Evolutionary conservation across 1,140 invertebrate genomes (phyloP).

Genomic region (Babylonia areolata): DNA sequence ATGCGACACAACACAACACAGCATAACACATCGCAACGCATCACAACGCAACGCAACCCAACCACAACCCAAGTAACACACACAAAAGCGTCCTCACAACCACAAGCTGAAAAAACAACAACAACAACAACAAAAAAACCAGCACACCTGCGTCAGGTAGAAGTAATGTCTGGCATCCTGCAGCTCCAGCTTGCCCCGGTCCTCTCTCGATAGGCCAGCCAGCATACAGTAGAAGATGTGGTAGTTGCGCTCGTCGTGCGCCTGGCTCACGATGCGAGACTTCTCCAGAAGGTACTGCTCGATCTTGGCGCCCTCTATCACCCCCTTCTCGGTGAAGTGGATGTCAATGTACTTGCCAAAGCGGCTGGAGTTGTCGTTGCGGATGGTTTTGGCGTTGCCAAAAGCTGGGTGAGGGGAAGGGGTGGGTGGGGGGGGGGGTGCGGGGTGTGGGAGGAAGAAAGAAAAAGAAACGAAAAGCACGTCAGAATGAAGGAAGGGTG

Average conservation of each 20-base stretch:
- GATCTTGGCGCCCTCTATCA: constrained; percentile 98
- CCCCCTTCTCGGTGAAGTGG: constrained; percentile 94
- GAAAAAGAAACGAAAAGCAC: too few species aligned
- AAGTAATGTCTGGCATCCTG: constrained; percentile 90
- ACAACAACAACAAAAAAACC: too few species aligned
- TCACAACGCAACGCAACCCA: too few species aligned
- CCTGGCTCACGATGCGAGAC: constrained; percentile 93
- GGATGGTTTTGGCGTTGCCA: constrained; percentile 98
- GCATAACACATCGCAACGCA: too few species aligned
- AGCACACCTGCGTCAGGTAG: constrained; percentile 91
- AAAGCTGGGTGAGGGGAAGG: too few species aligned
- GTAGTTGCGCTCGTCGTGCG: constrained; percentile 96
- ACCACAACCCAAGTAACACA: too few species aligned
- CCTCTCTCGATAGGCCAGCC: constrained; percentile 93
- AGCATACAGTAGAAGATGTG: constrained; percentile 99
- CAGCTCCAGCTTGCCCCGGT: constrained; percentile 92
- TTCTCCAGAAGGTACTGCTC: constrained; percentile 99
- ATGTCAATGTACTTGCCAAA: constrained; percentile 99
- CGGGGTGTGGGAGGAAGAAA: constrained; percentile 46
- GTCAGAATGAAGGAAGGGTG: too few species aligned
- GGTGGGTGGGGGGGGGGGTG: too few species aligned
- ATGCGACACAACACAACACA: too few species aligned
- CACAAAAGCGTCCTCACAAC: too few species aligned
- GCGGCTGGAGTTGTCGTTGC: constrained; percentile 98
- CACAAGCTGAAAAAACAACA: too few species aligned